Conservation (phyloP, 2,113 vertebrate genomes). For the Zeus faber region DNA sequence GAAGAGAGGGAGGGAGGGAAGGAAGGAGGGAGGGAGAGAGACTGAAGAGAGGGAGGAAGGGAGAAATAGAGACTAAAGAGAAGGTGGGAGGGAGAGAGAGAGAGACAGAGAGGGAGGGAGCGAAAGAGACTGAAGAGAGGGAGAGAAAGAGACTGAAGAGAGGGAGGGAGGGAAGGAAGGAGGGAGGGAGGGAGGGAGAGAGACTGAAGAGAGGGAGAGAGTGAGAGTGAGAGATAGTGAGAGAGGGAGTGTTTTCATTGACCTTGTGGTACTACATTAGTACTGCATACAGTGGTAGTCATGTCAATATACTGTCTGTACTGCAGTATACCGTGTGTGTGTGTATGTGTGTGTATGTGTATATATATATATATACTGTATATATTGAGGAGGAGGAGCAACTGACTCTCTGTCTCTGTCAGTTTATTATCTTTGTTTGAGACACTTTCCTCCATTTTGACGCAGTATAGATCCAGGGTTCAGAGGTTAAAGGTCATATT, state of each 20-base stretch:
- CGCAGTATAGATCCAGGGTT: too few species aligned
- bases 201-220: neutral
- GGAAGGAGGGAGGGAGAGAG: neutral
- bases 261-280: too few species aligned
- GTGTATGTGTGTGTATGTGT: constrained; percentile 7
- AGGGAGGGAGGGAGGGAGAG: neutral
- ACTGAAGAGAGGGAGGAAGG: neutral
- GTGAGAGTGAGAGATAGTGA: neutral
- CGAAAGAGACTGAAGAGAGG: neutral
- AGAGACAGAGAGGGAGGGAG: neutral
- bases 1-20: neutral
- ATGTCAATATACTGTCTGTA: neutral
- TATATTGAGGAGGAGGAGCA: too few species aligned
- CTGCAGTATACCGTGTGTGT: neutral
- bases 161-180: neutral
- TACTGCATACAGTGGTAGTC: neutral
- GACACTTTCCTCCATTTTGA: too few species aligned
- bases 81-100: neutral
- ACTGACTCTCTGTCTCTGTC: too few species aligned
- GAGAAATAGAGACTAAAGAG: neutral
- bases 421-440: too few species aligned
- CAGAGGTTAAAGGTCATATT: too few species aligned
- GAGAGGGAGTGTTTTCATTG: too few species aligned
- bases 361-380: neutral
- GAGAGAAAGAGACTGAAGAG: neutral